Base-by-base conservation (phyloP, 2,113 vertebrate genomes). In the Calyptomena viridis region DNA sequence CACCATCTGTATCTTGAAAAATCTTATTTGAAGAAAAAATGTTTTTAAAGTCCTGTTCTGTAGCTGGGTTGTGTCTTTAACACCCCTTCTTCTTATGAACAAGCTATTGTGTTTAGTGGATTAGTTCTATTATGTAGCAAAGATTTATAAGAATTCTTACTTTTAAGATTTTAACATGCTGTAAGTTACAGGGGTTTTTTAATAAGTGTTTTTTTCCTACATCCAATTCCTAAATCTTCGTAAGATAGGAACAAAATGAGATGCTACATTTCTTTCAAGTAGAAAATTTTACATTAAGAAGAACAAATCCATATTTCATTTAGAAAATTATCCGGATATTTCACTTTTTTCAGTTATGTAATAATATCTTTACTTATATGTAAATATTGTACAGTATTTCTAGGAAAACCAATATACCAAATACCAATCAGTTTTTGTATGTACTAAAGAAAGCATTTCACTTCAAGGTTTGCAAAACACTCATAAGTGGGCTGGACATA, bases 401-500 rank as follows among this genome's bases (percentile, higher is more conserved):
- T 63, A 84, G 42, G 82, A 82, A 40, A 50, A 81, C 44, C 33
- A 64, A 80, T 49, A 52, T 58, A 47, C 3, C 0, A 0, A 75
- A 39, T 52, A 42, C 42, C 55, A 33, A 79, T 89, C 63, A 47
- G 16, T 27, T 87, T 90, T 82, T 84, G 40, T 77, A 68, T 46
- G 59, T 56, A 23, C 69, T 75, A 67, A 81, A 84, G 71, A 94
- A 92, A 93, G 49, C 35, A 49, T 89, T 96, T 94, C 56, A 75
- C 86, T 91, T 87, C 52, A 63, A 35, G 64, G 56, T 67, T 56
- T 89, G 89, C 55, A 94, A 89, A 96, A 83, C 74, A 60, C 52
- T 64, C 53, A 25, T 94, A 97, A 97, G 92, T 42, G 74, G 76
- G 74, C 89, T 84, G 77, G 89, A 95, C 94, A 42, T 23, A 40